Base-by-base conservation (phyloP, 2,797 vertebrate genomes). In the Pangasius sanitwongsei region DNA sequence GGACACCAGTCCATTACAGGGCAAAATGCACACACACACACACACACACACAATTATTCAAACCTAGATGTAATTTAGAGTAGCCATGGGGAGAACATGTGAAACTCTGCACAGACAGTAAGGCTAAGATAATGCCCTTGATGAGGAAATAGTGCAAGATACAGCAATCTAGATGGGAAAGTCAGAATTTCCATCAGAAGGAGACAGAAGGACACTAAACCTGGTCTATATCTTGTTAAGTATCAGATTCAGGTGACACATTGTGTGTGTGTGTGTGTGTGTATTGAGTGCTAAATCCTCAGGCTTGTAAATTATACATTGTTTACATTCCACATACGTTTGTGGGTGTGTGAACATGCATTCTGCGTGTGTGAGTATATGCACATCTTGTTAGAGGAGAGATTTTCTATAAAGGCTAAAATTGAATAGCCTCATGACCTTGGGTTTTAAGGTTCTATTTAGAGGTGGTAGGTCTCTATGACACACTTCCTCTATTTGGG, bases 141-240 rank as follows among this genome's bases (percentile, higher is more conserved):
- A 75, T 61, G 63, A 69, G 48, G 37, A 59, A 74, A 11, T 37
- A 72, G 72, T 48, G 59, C 37, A 78, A 18, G 25, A 81, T 61
- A 83, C 78, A 31, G 75, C 65, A 44, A 92, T 94, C 94, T 95
- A 89, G 25, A 86, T 12, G 84, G 65, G 70, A 90, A 31, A 61
- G 48, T 83, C 23, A 44, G 86, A 28, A 78, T 78, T 78, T 78
- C 37, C 18, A 4, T 48, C 11, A 44, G 44, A 50, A 50, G 11
- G 48, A 50, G 11, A 50, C 48, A 50, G 48, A 50, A 50, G 9
- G 7, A 50, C 48, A 50, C 11, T 50, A 11, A 50, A 50, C 48
- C 48, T 50, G 6, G 48, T 2, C 48, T 50, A 50, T 9, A 50
- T 50, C 48, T 9, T 50, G 48, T 50, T 44, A 86, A 6, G 18